Percentiles rank a stretch among this genome's conserved stretches.
Evolutionary conservation across 2,113 vertebrate species (phyloP).

Genomic region (Toxotes jaculatrix): DNA sequence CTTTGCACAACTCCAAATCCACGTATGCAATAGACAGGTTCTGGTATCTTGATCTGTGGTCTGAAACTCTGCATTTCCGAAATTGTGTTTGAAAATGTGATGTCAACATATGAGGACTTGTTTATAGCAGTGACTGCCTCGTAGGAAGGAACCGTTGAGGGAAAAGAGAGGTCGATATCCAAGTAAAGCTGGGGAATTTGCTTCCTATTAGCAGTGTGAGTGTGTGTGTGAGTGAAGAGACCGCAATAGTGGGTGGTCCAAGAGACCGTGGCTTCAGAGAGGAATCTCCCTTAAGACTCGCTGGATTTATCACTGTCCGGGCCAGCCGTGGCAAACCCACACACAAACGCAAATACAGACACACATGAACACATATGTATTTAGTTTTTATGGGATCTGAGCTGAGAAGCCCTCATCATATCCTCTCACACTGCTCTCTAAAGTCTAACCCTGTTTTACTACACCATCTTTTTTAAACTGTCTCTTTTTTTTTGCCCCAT

Average conservation of each 20-base stretch:
- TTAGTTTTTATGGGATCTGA: constrained; percentile 65
- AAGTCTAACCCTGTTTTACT: constrained; percentile 62
- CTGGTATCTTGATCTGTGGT: constrained; percentile 44
- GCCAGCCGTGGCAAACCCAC: constrained; percentile 64
- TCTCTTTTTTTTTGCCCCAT: constrained; percentile 25
- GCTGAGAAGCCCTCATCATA: constrained; percentile 55
- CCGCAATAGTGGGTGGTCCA: constrained; percentile 80
- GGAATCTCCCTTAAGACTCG: constrained; percentile 77
- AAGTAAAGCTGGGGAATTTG: constrained; percentile 73
- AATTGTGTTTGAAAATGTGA: constrained; percentile 63
- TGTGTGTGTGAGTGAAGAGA: constrained; percentile 60
- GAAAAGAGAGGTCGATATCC: constrained; percentile 53
- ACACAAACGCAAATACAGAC: constrained; percentile 49
- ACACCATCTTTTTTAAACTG: constrained; percentile 35
- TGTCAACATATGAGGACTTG: constrained; percentile 65
- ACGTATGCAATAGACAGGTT: constrained; percentile 15
- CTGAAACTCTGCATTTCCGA: constrained; percentile 36
- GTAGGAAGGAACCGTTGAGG: constrained; percentile 51
- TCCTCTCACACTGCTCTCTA: constrained; percentile 51
- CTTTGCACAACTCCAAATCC: constrained; percentile 29
- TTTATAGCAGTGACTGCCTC: constrained; percentile 66
- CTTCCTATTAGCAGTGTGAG: constrained; percentile 72
- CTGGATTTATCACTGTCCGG: constrained; percentile 76
- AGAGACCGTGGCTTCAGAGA: constrained; percentile 64
- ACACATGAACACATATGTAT: constrained; percentile 60